A percentile compares a stretch with the other conserved stretches of the same genome.
These are phyloP conservation scores for Drosophila dunni DNA, from an alignment of 1,140 invertebrate species.

Conservation along the genomic window DNA sequence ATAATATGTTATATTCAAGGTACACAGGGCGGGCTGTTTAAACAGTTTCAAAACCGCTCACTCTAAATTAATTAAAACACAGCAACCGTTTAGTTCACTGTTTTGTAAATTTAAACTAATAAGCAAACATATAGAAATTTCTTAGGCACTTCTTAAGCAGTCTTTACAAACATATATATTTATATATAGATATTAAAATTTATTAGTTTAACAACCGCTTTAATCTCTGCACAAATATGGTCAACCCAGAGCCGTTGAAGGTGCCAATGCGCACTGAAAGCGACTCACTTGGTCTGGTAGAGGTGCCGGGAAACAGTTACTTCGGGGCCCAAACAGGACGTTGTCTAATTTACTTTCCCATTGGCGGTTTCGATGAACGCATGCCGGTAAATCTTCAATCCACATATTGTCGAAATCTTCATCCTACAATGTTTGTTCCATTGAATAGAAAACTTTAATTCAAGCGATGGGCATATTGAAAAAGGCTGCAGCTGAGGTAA, in stretches of 20 bases:
- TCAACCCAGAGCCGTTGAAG: not conserved
- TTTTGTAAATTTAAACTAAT: not conserved
- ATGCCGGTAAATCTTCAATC: conserved; percentile 91
- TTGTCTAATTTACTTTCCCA: conserved; percentile 98
- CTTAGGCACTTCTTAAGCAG: not conserved
- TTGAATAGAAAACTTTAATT: conserved; percentile 91
- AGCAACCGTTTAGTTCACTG: not conserved
- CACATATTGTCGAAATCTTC: not conserved
- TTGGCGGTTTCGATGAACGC: conserved; percentile 95
- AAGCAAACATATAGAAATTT: not conserved
- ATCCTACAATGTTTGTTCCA: not conserved
- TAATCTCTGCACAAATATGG: not conserved
- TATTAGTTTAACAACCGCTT: not conserved
- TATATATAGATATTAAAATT: not conserved
- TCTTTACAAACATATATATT: conserved; percentile 1
- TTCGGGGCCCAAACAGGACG: conserved; percentile 99
- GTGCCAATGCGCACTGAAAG: conserved; percentile 87
- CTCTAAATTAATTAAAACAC: not conserved
- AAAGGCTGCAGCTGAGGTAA: conserved; percentile 97
- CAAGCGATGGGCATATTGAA: conserved; percentile 98
- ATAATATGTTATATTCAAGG: too few relatives aligned
- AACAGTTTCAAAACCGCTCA: too few relatives aligned
- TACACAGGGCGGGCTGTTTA: too few relatives aligned
- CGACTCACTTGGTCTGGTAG: conserved; percentile 96
- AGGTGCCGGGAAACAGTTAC: conserved; percentile 95